Evolutionary conservation across 2,888 invertebrate species (phyloP), one percentile per base, ranked within the genome.

Genomic region (Seira musarum): DNA sequence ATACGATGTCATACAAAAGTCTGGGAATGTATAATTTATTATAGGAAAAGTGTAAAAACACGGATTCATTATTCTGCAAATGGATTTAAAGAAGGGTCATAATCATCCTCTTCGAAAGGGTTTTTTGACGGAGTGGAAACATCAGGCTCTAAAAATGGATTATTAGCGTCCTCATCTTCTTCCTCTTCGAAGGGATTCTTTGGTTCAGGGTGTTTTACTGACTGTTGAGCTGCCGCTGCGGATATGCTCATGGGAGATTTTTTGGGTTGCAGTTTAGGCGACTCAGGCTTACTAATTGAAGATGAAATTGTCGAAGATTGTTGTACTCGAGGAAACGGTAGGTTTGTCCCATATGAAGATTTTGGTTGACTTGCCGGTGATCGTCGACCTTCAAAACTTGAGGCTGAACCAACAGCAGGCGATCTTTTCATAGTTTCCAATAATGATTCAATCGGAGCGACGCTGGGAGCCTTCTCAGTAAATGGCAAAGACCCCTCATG

Each of bases 41-140:
- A 2, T 30, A 30, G 30, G 30, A 30, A 30, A 5, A 8, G 8
- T 30, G 30, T 30, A 5, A 8, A 30, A 5, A 30, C 30, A 30
- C 30, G n/a, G n/a, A 30, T 22, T 63, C 15, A n/a, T 65, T 17
- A 84, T 65, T 84, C 85, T 15, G 91, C 90, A 88, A 94, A 95
- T 1, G 94, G 94, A 89, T 95, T 94, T 72, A 93, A 90, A 89
- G 93, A 93, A 86, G 92, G 93, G 89, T 95, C 94, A 88, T 94
- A 94, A 88, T 94, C 87, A 81, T 87, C 87, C 49, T 87, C 87
- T 53, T 87, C 90, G 78, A 87, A 87, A 19, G 87, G 87, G 76
- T 87, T 86, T 66, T 85, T 85, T 0, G 85, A 35, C 3, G 76
- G 10, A n/a, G 67, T 49, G 30, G 74, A 61, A 3, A 57, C 24